Evolutionary conservation across 2,797 vertebrate species (phyloP).

Genomic region (Cyclopterus lumpus): DNA sequence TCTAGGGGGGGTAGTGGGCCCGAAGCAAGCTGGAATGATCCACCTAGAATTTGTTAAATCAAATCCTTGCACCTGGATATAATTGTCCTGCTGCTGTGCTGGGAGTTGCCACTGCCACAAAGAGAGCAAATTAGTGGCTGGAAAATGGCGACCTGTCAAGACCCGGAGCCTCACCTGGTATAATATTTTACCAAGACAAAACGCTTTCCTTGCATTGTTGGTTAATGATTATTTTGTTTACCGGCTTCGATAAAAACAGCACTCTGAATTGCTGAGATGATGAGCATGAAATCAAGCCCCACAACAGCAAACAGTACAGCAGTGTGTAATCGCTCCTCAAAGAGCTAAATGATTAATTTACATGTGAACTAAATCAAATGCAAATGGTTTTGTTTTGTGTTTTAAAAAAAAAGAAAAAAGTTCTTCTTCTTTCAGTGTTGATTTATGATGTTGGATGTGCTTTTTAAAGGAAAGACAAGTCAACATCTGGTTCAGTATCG

Average conservation of each 20-base stretch:
- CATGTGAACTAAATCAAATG: conserved; percentile 57
- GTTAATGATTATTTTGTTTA: conserved; percentile 72
- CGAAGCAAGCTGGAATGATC: conserved; percentile 87
- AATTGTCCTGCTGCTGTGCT: conserved; percentile 96
- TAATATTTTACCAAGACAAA: conserved; percentile 88
- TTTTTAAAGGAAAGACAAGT: conserved; percentile 38
- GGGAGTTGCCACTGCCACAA: conserved; percentile 92
- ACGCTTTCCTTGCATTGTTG: conserved; percentile 78
- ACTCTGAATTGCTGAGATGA: conserved; percentile 45
- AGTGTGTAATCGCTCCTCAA: conserved; percentile 39
- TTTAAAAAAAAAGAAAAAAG: too few relatives aligned
- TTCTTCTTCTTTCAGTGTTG: not conserved
- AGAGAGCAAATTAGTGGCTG: conserved; percentile 96
- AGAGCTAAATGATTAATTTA: conserved; percentile 62
- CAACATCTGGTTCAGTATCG: conserved; percentile 48
- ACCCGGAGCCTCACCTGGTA: conserved; percentile 91
- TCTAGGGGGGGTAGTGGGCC: conserved; percentile 53
- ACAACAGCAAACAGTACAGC: conserved; percentile 47
- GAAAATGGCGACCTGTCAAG: conserved; percentile 94
- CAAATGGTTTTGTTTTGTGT: conserved; percentile 54
- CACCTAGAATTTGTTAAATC: conserved; percentile 98
- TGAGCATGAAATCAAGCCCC: conserved; percentile 48
- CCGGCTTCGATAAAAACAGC: conserved; percentile 48
- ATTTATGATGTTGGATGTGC: conserved; percentile 33
- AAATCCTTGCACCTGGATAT: conserved; percentile 98